These are phyloP conservation scores for Augochlora pura DNA, from an alignment of 1,140 invertebrate species.

Conservation along the genomic window DNA sequence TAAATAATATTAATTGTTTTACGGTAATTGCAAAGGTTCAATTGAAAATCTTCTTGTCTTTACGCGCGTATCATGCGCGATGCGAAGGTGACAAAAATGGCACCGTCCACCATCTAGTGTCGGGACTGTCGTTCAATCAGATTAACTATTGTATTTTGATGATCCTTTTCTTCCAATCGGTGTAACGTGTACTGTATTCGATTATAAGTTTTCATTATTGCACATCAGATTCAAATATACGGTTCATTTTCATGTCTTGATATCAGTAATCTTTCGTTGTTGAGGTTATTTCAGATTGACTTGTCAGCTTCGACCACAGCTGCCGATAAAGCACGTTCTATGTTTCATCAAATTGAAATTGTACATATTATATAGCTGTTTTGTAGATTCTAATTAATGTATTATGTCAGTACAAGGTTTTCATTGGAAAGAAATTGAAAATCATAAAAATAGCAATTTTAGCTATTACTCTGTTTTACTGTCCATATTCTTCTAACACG, in stretches of 20 bases:
- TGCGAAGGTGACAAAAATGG: slow-evolving; percentile 44
- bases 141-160: neutral
- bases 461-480: neutral
- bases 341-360: slow-evolving; percentile 11
- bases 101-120: slow-evolving; percentile 39
- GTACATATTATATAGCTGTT: neutral
- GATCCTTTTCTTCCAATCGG: neutral
- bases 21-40: neutral
- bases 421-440: neutral
- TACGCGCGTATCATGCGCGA: slow-evolving; percentile 31
- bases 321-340: slow-evolving; percentile 6
- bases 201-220: neutral
- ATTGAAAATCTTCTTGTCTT: slow-evolving; percentile 11
- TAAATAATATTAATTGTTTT: slow-evolving; percentile 8
- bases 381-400: neutral
- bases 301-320: slow-evolving; percentile 10
- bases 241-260: neutral
- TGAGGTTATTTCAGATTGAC: slow-evolving; percentile 33
- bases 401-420: neutral
- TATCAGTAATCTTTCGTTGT: neutral
- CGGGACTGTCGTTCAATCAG: slow-evolving; percentile 28
- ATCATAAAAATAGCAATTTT: neutral
- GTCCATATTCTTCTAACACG: neutral
- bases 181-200: neutral
- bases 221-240: neutral